A percentile compares a stretch with the other conserved stretches of the same genome.
These are phyloP conservation scores for Acleris holmiana DNA, from an alignment of 2,888 invertebrate genomes.

Conservation along the genomic window DNA sequence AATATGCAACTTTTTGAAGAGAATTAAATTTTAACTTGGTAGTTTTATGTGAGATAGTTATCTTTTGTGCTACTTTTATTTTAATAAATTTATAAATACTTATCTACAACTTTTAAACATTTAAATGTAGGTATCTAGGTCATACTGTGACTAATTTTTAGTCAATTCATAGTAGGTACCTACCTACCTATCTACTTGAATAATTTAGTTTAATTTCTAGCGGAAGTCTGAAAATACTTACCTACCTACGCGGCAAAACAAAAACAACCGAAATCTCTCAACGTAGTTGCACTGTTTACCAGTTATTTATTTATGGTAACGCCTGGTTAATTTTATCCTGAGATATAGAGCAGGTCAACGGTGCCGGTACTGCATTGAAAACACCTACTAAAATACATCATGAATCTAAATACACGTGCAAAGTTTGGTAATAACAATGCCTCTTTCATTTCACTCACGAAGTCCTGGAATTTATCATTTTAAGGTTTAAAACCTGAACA, in stretches of 20 bases:
- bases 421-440: not conserved
- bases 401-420: not conserved
- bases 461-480: not conserved
- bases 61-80: no score
- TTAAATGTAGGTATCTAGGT: no score
- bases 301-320: slow-evolving; percentile 49
- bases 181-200: no score
- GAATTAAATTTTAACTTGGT: no score
- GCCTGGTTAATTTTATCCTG: slow-evolving; percentile 64
- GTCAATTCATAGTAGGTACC: no score
- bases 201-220: not conserved
- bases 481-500: slow-evolving; percentile 44
- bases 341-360: slow-evolving; percentile 58
- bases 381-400: not conserved
- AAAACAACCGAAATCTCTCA: slow-evolving; percentile 5
- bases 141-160: no score
- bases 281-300: not conserved
- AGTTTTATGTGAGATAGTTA: no score
- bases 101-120: no score
- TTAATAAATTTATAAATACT: no score
- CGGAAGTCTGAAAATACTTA: slow-evolving; percentile 6
- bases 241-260: slow-evolving; percentile 30
- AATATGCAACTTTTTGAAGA: no score
- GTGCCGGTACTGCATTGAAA: slow-evolving; percentile 21
- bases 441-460: not conserved